Percentiles rank a stretch among this genome's conserved stretches.
Conservation (phyloP, 1,140 invertebrate genomes). For the Tenebrio molitor region DNA sequence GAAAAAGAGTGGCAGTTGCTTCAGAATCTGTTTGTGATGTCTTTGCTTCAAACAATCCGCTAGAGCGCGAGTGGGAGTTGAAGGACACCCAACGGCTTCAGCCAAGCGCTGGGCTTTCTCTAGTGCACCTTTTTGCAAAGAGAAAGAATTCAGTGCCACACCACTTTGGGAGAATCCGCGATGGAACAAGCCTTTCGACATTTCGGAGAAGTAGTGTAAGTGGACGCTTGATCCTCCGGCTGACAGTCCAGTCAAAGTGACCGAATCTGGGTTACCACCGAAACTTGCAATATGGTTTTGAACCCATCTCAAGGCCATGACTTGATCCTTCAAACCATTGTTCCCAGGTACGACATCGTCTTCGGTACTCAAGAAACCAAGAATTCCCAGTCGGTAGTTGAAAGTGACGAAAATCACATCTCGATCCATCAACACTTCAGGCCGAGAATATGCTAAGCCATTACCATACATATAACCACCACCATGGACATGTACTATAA, state of each 20-base stretch:
- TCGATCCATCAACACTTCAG: constrained; percentile 72
- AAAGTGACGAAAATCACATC: constrained; percentile 75
- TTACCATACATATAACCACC: constrained; percentile 73
- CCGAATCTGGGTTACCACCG: constrained; percentile 69
- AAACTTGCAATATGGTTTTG: constrained; percentile 71
- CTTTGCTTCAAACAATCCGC: constrained; percentile 75
- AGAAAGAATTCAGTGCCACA: constrained; percentile 79
- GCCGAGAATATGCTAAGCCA: constrained; percentile 67
- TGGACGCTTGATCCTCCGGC: constrained; percentile 72
- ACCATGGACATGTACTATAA: constrained; percentile 74
- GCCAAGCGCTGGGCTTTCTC: constrained; percentile 79
- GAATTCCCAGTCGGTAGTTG: constrained; percentile 75
- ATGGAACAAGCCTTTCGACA: constrained; percentile 72
- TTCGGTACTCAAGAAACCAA: constrained; percentile 74
- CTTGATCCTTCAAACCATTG: constrained; percentile 76
- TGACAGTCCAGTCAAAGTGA: constrained; percentile 70
- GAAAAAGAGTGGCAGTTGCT: not conserved
- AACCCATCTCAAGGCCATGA: constrained; percentile 73
- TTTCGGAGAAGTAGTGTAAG: constrained; percentile 72
- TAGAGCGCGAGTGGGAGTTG: constrained; percentile 70
- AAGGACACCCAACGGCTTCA: constrained; percentile 78
- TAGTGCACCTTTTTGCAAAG: constrained; percentile 74
- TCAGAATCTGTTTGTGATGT: constrained; percentile 23
- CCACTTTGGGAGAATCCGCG: constrained; percentile 86
- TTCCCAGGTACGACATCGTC: constrained; percentile 71